phyloP scores from a whole-genome alignment of 2,113 vertebrate genomes.

The Gallinago jamesoni region DNA sequence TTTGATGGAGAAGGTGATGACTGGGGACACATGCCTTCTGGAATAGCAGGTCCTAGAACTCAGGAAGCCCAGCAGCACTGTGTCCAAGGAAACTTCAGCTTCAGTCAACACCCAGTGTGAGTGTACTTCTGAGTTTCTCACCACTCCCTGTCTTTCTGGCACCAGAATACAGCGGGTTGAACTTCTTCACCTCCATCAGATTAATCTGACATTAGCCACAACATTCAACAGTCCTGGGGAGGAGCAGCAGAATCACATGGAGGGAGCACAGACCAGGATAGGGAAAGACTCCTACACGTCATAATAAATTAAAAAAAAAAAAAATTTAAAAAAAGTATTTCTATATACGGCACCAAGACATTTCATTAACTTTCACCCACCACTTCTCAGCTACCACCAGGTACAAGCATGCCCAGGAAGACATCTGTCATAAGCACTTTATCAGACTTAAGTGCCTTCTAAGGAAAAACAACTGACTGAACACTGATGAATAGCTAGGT shows the following conservation, averaged over 20 bases:
- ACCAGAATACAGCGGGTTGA: background rate
- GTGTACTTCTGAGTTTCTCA: rapidly evolving
- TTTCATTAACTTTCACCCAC: background rate
- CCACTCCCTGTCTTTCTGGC: background rate
- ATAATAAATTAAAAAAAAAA: too few relatives aligned
- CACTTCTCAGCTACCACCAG: background rate
- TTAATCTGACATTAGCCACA: background rate
- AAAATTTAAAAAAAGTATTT: background rate
- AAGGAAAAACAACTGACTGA: background rate
- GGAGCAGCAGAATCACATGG: background rate
- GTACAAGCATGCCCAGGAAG: background rate
- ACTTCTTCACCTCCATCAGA: background rate
- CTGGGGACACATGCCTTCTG: rapidly evolving
- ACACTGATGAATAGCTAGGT: background rate
- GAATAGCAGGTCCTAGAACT: rapidly evolving
- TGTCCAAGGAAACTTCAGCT: background rate
- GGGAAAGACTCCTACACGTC: background rate
- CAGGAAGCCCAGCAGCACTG: background rate
- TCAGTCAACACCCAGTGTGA: rapidly evolving
- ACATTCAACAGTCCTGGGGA: background rate
- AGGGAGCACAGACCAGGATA: background rate
- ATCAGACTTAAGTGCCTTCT: background rate
- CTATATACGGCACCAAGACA: rapidly evolving
- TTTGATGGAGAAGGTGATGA: background rate
- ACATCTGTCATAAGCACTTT: background rate